These are phyloP conservation scores for Sinohyriopsis cumingii DNA, from an alignment of 2,888 invertebrate species.

Conservation along the genomic window DNA sequence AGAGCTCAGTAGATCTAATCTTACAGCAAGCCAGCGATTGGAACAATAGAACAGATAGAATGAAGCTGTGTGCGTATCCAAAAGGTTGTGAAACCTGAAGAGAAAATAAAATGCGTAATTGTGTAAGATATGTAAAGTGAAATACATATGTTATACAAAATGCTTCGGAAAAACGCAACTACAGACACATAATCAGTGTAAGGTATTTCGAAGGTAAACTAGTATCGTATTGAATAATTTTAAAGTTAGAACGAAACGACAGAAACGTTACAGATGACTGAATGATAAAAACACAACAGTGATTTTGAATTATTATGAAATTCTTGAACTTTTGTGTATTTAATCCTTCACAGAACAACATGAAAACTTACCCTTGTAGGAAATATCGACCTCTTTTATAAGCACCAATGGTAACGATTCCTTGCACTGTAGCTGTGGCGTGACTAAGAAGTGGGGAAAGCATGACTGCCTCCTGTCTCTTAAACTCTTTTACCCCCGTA, in stretches of 20 bases:
- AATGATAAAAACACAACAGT: background rate
- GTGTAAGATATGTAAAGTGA: too few species aligned
- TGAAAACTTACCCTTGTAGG: slow-evolving; percentile 46
- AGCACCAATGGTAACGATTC: slow-evolving; percentile 77
- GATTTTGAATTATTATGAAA: background rate
- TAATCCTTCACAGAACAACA: background rate
- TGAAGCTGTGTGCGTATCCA: slow-evolving; percentile 74
- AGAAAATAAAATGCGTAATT: background rate
- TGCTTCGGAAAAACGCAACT: too few species aligned
- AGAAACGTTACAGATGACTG: too few species aligned
- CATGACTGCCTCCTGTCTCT: slow-evolving; percentile 75
- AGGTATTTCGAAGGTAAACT: too few species aligned
- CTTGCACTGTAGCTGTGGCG: slow-evolving; percentile 76
- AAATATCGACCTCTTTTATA: slow-evolving; percentile 76
- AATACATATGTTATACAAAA: too few species aligned
- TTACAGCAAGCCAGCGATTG: slow-evolving; percentile 74
- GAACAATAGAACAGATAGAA: slow-evolving; percentile 74
- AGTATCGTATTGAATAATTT: too few species aligned
- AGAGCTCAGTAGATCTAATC: slow-evolving; percentile 70
- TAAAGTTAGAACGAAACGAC: too few species aligned
- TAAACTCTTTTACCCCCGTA: slow-evolving; percentile 68
- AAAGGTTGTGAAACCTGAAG: slow-evolving; percentile 74
- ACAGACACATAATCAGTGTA: too few species aligned
- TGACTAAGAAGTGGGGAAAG: slow-evolving; percentile 77
- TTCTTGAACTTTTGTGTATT: background rate